Base-by-base conservation (phyloP, 2,113 vertebrate species). In the Otolemur garnettii region DNA sequence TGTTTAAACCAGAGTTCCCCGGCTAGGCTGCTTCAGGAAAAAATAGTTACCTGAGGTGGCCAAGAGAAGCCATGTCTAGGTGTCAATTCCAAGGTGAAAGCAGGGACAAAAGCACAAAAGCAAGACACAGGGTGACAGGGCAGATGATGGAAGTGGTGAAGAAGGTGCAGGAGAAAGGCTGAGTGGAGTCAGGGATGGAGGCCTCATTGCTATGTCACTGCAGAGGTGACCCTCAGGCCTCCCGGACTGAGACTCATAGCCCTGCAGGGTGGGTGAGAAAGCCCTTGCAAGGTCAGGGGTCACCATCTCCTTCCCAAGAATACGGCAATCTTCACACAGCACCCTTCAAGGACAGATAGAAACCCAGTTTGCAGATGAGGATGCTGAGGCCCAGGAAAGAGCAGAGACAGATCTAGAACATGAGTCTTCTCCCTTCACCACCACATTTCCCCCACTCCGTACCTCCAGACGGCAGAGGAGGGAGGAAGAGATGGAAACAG, bases 131-230 rank as follows among this genome's bases (percentile, higher is more conserved):
- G 33, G 62, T 30, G 15, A 79, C 50, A 57, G 11, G 79, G 11
- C 30, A 53, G 62, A 7, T 11, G 4, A 7, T 12, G 35, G 30
- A 13, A 12, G 18, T 24, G 33, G 19, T 3, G 19, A 9, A 45
- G 50, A 50, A 66, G 30, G 17, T 28, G 78, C 71, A 30, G n/a
- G 30, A 57, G 33, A 18, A 21, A 72, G 53, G 26, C 69, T 35
- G 68, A 9, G 53, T 7, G 8, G 68, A 35, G 12, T 30, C 33
- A 11, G 26, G 50, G 14, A 2, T 30, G 12, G 4, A 21, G 5
- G 42, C 50, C 50, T 75, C 50, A 0, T 28, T 28, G 50, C 5
- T 12, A 4, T 0, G 13, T 42, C 55, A 35, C 33, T 0, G 0
- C 13, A 68, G 64, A n/a, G 38, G 17, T 53, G 68, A 55, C 21